Evolutionary conservation across 2,888 invertebrate genomes (phyloP).

Genomic region (Drosophila monieri): DNA sequence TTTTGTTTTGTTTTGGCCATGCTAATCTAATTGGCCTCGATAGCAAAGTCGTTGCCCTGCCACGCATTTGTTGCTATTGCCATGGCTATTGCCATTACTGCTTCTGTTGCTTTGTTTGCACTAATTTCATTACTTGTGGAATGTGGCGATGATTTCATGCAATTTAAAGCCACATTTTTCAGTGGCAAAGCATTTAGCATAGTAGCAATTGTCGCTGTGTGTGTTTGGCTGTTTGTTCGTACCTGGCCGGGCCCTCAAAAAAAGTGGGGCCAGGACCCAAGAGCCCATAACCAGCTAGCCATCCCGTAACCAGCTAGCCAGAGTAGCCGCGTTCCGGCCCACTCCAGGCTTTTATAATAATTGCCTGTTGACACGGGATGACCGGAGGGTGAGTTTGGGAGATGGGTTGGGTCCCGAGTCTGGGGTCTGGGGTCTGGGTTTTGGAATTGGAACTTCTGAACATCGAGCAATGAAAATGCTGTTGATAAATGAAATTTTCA

Average conservation of each 20-base stretch:
- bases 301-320: conserved; percentile 8
- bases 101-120: conserved; percentile 47
- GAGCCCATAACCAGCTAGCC: neutral
- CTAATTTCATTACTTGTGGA: conserved; percentile 79
- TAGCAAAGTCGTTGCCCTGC: conserved; percentile 42
- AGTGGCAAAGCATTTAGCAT: conserved; percentile 70
- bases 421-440: conserved; percentile 7
- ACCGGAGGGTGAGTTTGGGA: conserved; percentile 45
- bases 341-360: conserved; percentile 77
- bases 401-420: conserved; percentile 4
- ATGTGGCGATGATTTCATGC: conserved; percentile 80
- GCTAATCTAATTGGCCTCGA: conserved; percentile 52
- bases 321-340: conserved; percentile 16
- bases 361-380: conserved; percentile 81
- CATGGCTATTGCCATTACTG: conserved; percentile 8
- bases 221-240: neutral
- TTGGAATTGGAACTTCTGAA: conserved; percentile 2
- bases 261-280: conserved; percentile 4
- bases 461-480: conserved; percentile 49
- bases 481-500: conserved; percentile 77
- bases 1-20: conserved; percentile 22
- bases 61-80: conserved; percentile 28
- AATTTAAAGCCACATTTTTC: conserved; percentile 77
- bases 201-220: conserved; percentile 55
- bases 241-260: conserved; percentile 20